phyloP scores from a whole-genome alignment of 2,888 invertebrate species.

The Xylota sylvarum region DNA sequence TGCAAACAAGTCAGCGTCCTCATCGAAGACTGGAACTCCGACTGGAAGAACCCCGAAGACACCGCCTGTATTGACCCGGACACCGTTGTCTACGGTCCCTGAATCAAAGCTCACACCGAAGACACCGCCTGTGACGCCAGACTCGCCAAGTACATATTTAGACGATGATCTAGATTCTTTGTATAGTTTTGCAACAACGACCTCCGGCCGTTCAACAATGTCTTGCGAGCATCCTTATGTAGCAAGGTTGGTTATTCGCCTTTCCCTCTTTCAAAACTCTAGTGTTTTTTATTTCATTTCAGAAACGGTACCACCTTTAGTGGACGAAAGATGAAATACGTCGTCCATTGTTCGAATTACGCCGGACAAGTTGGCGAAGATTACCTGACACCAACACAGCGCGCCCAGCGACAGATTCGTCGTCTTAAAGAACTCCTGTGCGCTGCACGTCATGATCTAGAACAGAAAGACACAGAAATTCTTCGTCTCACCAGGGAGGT shows the following conservation, averaged over 20 bases:
- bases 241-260: conserved; percentile 86
- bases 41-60: conserved; percentile 75
- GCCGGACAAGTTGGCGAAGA: conserved; percentile 91
- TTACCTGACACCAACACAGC: conserved; percentile 94
- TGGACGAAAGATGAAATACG: conserved; percentile 90
- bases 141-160: conserved; percentile 86
- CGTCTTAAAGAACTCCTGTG: conserved; percentile 90
- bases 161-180: conserved; percentile 92
- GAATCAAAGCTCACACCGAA: conserved; percentile 85
- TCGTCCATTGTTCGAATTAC: conserved; percentile 93
- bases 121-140: conserved; percentile 88
- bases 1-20: conserved; percentile 76
- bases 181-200: conserved; percentile 91
- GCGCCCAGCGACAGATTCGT: conserved; percentile 92
- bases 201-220: conserved; percentile 89
- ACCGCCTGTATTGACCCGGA: conserved; percentile 72
- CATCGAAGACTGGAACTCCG: conserved; percentile 73
- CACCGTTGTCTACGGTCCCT: conserved; percentile 79
- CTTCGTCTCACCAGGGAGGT: conserved; percentile 90
- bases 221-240: conserved; percentile 92
- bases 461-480: conserved; percentile 93
- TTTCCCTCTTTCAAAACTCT: neutral
- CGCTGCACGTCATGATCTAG: conserved; percentile 91
- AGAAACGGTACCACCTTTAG: conserved; percentile 90
- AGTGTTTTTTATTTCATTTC: conserved; percentile 33